A percentile compares a stretch with the other conserved stretches of the same genome.
These are phyloP conservation scores for Solea solea DNA, from an alignment of 2,113 vertebrate genomes.

Conservation along the genomic window DNA sequence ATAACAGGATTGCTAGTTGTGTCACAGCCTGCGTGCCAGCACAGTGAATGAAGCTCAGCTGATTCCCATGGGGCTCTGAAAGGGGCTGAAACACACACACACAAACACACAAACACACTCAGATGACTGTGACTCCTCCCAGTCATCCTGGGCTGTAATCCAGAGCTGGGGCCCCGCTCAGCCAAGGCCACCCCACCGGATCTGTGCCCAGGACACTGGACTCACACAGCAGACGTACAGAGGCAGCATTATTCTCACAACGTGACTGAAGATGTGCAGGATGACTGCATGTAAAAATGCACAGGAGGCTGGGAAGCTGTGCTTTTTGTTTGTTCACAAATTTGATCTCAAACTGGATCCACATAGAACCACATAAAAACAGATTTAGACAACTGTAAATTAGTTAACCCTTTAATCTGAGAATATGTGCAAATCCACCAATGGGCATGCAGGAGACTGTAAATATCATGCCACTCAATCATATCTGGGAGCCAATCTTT, in stretches of 20 bases:
- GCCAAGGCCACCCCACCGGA: constrained; percentile 68
- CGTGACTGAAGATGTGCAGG: constrained; percentile 64
- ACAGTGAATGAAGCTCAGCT: constrained; percentile 73
- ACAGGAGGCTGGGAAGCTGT: constrained; percentile 18
- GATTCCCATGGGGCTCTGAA: constrained; percentile 75
- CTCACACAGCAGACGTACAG: constrained; percentile 64
- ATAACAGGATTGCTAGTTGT: constrained; percentile 67
- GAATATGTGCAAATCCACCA: constrained; percentile 14
- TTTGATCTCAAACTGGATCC: too few relatives aligned
- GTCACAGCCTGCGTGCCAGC: constrained; percentile 67
- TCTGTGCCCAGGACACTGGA: constrained; percentile 67
- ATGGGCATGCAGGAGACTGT: constrained; percentile 7
- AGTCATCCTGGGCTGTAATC: constrained; percentile 52
- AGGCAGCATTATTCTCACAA: constrained; percentile 66
- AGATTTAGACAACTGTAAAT: constrained; percentile 7
- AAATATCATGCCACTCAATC: constrained; percentile 20
- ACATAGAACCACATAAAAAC: background rate
- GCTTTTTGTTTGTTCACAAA: background rate
- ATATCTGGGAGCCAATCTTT: constrained; percentile 33
- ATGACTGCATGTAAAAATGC: constrained; percentile 48
- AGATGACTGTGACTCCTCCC: constrained; percentile 53
- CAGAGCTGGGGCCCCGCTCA: constrained; percentile 48
- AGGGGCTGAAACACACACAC: constrained; percentile 46
- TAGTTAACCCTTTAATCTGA: background rate
- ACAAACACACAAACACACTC: constrained; percentile 19